A percentile compares a stretch with the other conserved stretches of the same genome.
phyloP scores from a whole-genome alignment of 2,888 invertebrate genomes.

The Stenodema calcarata region DNA sequence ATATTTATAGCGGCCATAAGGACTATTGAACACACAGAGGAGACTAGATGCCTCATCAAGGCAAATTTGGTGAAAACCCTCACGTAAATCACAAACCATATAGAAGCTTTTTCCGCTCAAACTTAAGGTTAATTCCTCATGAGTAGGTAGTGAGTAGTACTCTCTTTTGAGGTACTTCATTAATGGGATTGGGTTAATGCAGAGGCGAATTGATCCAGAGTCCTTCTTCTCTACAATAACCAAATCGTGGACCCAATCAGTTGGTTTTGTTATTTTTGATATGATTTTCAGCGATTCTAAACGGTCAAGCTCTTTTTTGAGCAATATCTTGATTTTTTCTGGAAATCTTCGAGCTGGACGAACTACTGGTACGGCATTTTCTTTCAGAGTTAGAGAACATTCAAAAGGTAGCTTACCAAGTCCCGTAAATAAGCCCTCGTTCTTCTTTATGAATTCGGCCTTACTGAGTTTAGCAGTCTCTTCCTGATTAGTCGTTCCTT shows the following conservation, averaged over 20 bases:
- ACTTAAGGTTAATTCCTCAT: too few relatives aligned
- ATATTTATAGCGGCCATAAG: constrained; percentile 47
- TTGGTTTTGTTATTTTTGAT: too few relatives aligned
- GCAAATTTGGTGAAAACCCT: constrained; percentile 18
- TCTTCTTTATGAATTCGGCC: too few relatives aligned
- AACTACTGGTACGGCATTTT: too few relatives aligned
- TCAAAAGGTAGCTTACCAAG: neutral
- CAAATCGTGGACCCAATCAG: too few relatives aligned
- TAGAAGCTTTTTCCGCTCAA: constrained; percentile 26
- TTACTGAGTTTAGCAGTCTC: neutral
- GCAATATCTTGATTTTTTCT: too few relatives aligned
- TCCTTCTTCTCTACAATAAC: neutral
- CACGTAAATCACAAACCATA: constrained; percentile 41
- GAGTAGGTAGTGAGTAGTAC: too few relatives aligned
- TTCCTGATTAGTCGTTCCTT: neutral
- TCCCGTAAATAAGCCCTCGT: neutral
- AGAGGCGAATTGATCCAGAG: neutral
- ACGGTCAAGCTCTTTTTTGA: neutral
- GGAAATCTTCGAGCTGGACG: too few relatives aligned
- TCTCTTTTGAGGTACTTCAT: too few relatives aligned
- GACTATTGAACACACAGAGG: constrained; percentile 43
- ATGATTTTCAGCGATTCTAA: neutral
- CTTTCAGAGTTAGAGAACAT: too few relatives aligned
- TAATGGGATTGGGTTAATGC: constrained; percentile 6
- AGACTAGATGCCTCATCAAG: constrained; percentile 40